These are phyloP conservation scores for Calephelis virginiensis DNA, from an alignment of 1,140 invertebrate species.

Conservation along the genomic window DNA sequence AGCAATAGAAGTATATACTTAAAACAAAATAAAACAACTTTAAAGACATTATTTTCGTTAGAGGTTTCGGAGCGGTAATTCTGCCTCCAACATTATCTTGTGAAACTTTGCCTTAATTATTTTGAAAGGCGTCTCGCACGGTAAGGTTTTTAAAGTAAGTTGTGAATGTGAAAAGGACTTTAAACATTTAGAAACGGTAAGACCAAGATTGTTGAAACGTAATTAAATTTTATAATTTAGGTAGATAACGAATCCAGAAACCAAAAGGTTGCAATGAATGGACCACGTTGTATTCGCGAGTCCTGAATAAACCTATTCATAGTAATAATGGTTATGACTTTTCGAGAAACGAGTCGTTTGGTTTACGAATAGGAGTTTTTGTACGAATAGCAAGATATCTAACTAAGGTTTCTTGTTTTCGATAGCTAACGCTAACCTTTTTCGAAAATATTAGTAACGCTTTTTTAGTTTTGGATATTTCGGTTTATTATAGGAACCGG, in stretches of 20 bases:
- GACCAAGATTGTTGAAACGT: conserved; percentile 7
- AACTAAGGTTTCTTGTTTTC: too few species aligned
- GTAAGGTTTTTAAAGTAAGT: conserved; percentile 13
- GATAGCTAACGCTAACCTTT: too few species aligned
- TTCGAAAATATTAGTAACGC: too few species aligned
- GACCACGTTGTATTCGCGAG: neutral
- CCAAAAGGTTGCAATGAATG: neutral
- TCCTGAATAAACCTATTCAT: too few species aligned
- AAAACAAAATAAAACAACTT: too few species aligned
- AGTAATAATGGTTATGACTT: too few species aligned
- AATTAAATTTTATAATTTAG: neutral
- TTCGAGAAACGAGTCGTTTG: too few species aligned
- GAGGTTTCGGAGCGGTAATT: neutral
- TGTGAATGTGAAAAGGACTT: conserved; percentile 12
- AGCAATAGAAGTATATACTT: too few species aligned
- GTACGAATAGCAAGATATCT: too few species aligned
- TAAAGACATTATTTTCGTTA: neutral
- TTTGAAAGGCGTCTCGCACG: conserved; percentile 13
- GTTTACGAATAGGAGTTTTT: too few species aligned
- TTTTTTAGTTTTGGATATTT: too few species aligned
- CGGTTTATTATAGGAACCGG: too few species aligned
- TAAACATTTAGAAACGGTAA: neutral
- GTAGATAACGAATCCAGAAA: neutral
- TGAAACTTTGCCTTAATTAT: conserved; percentile 10
- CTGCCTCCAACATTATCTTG: conserved; percentile 6